A percentile compares a stretch with the other conserved stretches of the same genome.
Conservation (phyloP, 1,140 invertebrate genomes). For the Cherax destructor region DNA sequence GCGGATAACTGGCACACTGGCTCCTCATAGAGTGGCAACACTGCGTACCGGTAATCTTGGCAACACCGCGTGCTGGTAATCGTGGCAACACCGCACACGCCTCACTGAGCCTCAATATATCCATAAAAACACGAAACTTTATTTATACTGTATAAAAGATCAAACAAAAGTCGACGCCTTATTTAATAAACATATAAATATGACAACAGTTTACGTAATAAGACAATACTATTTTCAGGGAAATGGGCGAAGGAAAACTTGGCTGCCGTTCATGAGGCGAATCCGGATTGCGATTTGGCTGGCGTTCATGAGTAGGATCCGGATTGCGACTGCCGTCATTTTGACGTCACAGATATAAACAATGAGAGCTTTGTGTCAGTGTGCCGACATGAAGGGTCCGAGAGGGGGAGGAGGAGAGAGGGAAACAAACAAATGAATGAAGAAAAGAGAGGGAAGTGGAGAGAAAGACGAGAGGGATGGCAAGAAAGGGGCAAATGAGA, state of each 20-base stretch:
- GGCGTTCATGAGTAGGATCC: not conserved
- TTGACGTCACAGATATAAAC: conserved; percentile 7
- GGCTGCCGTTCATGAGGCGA: not conserved
- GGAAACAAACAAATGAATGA: not conserved
- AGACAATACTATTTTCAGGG: too few relatives aligned
- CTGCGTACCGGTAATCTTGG: too few relatives aligned
- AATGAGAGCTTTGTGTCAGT: not conserved
- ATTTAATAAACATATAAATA: too few relatives aligned
- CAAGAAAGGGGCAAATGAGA: not conserved
- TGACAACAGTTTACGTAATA: too few relatives aligned
- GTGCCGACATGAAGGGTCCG: not conserved
- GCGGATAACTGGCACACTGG: too few relatives aligned
- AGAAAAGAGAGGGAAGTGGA: not conserved
- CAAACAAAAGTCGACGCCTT: too few relatives aligned
- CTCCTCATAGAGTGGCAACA: too few relatives aligned
- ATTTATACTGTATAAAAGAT: too few relatives aligned
- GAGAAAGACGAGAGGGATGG: not conserved
- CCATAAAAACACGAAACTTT: too few relatives aligned
- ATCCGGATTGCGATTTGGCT: not conserved
- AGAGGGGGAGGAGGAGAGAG: not conserved
- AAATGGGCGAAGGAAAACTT: not conserved
- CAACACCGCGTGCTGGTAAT: too few relatives aligned
- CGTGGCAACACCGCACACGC: too few relatives aligned
- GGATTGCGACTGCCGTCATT: not conserved
- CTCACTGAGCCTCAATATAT: too few relatives aligned